phyloP scores from a whole-genome alignment of 1,140 invertebrate genomes.

The Zaprionus gabonicus region DNA sequence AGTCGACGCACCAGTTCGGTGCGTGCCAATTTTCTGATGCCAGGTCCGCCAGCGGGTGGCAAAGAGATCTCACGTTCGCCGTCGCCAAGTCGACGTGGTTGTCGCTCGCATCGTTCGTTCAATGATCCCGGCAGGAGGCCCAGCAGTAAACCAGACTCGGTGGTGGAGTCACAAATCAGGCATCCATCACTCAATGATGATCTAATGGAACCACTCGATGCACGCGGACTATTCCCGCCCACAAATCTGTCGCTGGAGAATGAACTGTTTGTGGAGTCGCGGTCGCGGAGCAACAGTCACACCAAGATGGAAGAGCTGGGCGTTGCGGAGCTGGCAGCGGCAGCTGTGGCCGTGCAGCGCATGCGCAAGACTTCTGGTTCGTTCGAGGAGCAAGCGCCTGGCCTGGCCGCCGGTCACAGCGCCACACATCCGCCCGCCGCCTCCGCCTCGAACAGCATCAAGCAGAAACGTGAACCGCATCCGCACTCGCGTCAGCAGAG shows the following conservation, averaged over 20 bases:
- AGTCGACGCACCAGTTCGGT: constrained; percentile 82
- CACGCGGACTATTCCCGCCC: constrained; percentile 57
- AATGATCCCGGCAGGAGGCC: constrained; percentile 73
- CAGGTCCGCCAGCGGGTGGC: constrained; percentile 55
- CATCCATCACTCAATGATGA: constrained; percentile 83
- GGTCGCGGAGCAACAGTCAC: constrained; percentile 82
- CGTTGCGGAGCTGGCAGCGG: constrained; percentile 65
- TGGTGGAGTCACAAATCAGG: constrained; percentile 76
- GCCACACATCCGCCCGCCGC: constrained; percentile 73
- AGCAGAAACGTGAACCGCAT: constrained; percentile 70
- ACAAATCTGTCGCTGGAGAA: constrained; percentile 79
- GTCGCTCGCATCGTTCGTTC: constrained; percentile 81
- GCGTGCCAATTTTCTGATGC: constrained; percentile 81
- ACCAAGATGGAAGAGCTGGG: constrained; percentile 82
- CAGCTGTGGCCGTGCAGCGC: constrained; percentile 66
- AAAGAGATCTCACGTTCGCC: constrained; percentile 81
- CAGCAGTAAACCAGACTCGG: constrained; percentile 71
- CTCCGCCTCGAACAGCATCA: constrained; percentile 71
- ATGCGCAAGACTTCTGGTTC: constrained; percentile 76
- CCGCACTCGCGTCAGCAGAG: constrained; percentile 78
- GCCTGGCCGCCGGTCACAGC: constrained; percentile 56
- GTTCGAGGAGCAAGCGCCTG: constrained; percentile 67
- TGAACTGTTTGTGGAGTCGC: constrained; percentile 78
- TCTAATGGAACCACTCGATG: constrained; percentile 66
- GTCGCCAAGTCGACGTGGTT: constrained; percentile 76